A percentile compares a stretch with the other conserved stretches of the same genome.
phyloP scores from a whole-genome alignment of 2,113 vertebrate genomes.

The Neopipo cinnamomea region DNA sequence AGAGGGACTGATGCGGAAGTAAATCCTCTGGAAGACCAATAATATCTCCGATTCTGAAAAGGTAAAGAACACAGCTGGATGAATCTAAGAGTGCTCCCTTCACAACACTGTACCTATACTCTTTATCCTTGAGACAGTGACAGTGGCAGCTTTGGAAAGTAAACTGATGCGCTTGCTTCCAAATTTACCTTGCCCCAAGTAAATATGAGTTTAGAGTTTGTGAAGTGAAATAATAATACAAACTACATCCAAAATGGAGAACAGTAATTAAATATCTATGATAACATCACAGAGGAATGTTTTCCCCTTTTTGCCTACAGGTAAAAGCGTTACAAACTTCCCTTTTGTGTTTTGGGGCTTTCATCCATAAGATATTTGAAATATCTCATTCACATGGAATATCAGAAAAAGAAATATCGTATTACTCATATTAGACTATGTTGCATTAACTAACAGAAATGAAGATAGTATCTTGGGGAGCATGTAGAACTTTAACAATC shows the following conservation, averaged over 20 bases:
- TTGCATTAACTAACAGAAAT: background rate
- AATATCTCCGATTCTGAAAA: background rate
- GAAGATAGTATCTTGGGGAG: background rate
- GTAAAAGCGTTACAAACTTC: background rate
- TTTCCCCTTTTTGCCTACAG: background rate
- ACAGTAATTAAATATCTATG: rapidly evolving
- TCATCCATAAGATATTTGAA: background rate
- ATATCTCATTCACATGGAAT: background rate
- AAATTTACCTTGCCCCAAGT: background rate
- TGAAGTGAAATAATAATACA: background rate
- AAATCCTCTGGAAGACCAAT: background rate
- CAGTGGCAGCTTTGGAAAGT: background rate
- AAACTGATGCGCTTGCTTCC: background rate
- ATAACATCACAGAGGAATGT: background rate
- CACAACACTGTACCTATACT: rapidly evolving
- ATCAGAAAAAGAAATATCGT: background rate
- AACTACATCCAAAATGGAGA: background rate
- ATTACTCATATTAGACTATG: background rate
- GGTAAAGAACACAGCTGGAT: background rate
- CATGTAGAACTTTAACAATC: background rate
- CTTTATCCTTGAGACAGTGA: background rate
- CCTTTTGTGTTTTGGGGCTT: background rate
- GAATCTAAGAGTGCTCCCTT: background rate
- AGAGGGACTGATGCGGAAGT: background rate
- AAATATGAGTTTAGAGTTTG: background rate